Percentiles rank a stretch among this genome's conserved stretches.
phyloP scores from a whole-genome alignment of 2,113 vertebrate species.

The Ceyx margarethae region DNA sequence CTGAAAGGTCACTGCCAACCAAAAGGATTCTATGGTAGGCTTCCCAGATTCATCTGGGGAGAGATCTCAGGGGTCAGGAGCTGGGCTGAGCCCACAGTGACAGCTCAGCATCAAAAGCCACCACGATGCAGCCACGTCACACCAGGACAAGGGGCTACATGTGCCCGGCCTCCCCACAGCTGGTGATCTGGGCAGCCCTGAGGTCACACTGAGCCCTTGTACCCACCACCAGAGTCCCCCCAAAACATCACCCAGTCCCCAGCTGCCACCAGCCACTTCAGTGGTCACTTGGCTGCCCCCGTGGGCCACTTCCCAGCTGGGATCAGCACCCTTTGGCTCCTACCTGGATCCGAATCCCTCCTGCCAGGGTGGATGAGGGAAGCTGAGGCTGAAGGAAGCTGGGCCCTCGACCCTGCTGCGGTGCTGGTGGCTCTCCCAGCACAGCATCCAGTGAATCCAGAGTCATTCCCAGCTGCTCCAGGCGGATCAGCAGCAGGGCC shows the following conservation, averaged over 20 bases:
- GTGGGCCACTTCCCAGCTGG: neutral
- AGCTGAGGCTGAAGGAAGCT: neutral
- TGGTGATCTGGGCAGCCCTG: neutral
- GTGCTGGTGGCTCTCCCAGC: neutral
- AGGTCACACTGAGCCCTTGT: neutral
- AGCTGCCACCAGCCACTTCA: neutral
- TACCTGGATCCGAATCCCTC: neutral
- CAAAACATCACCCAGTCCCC: accelerated
- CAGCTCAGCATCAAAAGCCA: neutral
- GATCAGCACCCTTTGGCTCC: neutral
- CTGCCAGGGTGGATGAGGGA: neutral
- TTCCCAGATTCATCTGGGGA: neutral
- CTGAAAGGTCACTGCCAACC: neutral
- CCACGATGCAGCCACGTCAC: accelerated
- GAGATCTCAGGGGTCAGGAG: neutral
- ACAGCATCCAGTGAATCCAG: neutral
- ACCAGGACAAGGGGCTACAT: neutral
- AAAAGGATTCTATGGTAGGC: neutral
- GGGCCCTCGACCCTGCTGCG: neutral
- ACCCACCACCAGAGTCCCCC: neutral
- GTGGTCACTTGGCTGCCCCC: neutral
- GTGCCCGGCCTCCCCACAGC: accelerated
- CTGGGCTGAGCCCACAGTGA: accelerated
- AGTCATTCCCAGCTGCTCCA: neutral
- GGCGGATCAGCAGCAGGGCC: neutral